Conservation (phyloP, 2,888 invertebrate species). For the Escarpia spicata region DNA sequence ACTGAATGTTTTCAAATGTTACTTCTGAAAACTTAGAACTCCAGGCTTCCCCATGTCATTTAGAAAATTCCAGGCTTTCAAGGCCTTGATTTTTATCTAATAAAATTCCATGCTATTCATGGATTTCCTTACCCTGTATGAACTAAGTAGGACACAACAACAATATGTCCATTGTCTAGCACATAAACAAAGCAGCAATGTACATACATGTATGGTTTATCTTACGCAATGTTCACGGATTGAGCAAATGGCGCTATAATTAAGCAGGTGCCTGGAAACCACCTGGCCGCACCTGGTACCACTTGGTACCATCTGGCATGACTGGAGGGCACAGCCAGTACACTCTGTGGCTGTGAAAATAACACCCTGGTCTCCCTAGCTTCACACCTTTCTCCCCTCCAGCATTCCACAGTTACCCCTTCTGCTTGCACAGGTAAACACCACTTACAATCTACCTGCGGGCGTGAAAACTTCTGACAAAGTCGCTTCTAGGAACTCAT, state of each 20-base stretch:
- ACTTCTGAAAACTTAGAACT: too few relatives aligned
- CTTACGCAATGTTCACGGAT: not conserved
- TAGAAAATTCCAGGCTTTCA: too few relatives aligned
- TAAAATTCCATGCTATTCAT: too few relatives aligned
- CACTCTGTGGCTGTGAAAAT: not conserved
- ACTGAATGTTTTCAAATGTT: too few relatives aligned
- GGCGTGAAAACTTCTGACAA: not conserved
- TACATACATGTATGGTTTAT: not conserved
- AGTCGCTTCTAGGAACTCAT: not conserved
- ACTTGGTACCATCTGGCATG: not conserved
- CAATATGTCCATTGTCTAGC: not conserved
- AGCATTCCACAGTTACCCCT: not conserved
- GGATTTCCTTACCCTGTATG: too few relatives aligned
- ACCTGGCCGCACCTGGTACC: not conserved
- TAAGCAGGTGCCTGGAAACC: not conserved
- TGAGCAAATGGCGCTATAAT: not conserved
- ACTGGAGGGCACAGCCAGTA: not conserved
- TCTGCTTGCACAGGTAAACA: not conserved
- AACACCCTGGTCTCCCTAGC: not conserved
- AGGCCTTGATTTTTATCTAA: too few relatives aligned
- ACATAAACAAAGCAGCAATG: not conserved
- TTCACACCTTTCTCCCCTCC: not conserved
- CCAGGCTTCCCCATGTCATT: too few relatives aligned
- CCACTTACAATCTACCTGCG: not conserved
- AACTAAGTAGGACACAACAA: too few relatives aligned